Conservation (phyloP, 2,888 invertebrate species). For the Sphaeridia pumilis region DNA sequence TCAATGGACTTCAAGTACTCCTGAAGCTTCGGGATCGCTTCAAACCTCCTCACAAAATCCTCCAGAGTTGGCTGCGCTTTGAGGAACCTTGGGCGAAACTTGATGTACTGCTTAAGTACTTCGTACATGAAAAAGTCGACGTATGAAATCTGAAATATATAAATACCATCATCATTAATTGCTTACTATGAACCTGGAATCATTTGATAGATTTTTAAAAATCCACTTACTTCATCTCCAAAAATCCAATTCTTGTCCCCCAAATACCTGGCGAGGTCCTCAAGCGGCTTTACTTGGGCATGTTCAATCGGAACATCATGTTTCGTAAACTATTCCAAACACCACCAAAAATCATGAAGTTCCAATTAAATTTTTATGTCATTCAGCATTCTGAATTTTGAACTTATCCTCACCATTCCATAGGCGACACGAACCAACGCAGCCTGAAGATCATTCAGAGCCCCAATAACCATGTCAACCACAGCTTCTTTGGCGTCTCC, state of each 20-base stretch:
- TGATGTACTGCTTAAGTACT: slow-evolving; percentile 39
- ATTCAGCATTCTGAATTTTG: no score
- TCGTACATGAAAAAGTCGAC: slow-evolving; percentile 42
- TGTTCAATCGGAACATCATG: not conserved
- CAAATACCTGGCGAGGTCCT: slow-evolving; percentile 21
- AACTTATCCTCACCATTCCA: not conserved
- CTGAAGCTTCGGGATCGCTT: slow-evolving; percentile 37
- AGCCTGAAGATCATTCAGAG: slow-evolving; percentile 1
- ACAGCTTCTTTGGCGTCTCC: slow-evolving; percentile 37
- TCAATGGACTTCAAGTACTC: slow-evolving; percentile 37
- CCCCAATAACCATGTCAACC: slow-evolving; percentile 5
- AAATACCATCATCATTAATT: no score
- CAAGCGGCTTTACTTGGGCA: not conserved
- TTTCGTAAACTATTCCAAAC: no score
- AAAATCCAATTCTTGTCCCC: slow-evolving; percentile 40
- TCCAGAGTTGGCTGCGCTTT: slow-evolving; percentile 38
- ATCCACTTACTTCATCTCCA: slow-evolving; percentile 38
- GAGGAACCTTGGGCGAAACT: slow-evolving; percentile 38
- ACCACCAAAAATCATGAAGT: no score
- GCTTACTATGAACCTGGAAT: no score
- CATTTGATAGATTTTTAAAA: no score
- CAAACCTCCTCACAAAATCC: slow-evolving; percentile 39
- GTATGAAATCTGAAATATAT: slow-evolving; percentile 38
- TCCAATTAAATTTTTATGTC: no score
- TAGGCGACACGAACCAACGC: slow-evolving; percentile 9